Conservation (phyloP, 2,888 invertebrate species). For the Ormyrus pomaceus region DNA sequence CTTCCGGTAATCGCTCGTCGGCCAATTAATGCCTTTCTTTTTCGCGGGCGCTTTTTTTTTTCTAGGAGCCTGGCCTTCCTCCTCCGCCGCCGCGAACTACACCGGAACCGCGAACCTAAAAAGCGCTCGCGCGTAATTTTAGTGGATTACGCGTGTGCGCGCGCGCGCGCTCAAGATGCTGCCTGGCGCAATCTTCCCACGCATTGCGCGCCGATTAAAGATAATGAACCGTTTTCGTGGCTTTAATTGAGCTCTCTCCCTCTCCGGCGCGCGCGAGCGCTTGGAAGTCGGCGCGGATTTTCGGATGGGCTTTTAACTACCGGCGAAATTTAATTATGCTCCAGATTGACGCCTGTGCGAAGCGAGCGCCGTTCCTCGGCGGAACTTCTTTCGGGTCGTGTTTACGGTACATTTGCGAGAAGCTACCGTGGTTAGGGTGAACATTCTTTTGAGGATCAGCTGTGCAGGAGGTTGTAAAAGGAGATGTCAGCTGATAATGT, state of each 20-base stretch:
- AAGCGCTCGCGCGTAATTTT: slow-evolving; percentile 47
- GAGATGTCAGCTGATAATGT: too few species aligned
- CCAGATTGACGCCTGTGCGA: too few species aligned
- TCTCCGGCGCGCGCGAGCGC: not conserved
- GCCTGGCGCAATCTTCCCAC: slow-evolving; percentile 55
- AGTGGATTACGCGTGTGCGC: slow-evolving; percentile 28
- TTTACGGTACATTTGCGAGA: too few species aligned
- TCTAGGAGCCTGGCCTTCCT: too few species aligned
- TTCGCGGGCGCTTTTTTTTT: not conserved
- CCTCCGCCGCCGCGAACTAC: not conserved
- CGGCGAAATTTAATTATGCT: too few species aligned
- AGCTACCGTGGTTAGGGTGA: too few species aligned
- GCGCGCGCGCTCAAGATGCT: slow-evolving; percentile 22
- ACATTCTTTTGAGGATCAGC: too few species aligned
- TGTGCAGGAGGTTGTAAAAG: too few species aligned
- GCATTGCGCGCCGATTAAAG: slow-evolving; percentile 38
- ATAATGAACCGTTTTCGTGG: slow-evolving; percentile 55
- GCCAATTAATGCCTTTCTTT: slow-evolving; percentile 34
- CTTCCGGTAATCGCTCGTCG: slow-evolving; percentile 46
- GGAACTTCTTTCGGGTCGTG: too few species aligned
- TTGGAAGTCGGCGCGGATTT: slow-evolving; percentile 30
- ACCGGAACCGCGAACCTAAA: slow-evolving; percentile 36
- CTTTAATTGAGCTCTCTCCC: slow-evolving; percentile 40
- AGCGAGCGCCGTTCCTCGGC: too few species aligned
- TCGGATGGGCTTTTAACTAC: not conserved